Evolutionary conservation across 1,140 invertebrate genomes (phyloP), one percentile per base, ranked within the genome.

Genomic region (Saccostrea cuccullata): DNA sequence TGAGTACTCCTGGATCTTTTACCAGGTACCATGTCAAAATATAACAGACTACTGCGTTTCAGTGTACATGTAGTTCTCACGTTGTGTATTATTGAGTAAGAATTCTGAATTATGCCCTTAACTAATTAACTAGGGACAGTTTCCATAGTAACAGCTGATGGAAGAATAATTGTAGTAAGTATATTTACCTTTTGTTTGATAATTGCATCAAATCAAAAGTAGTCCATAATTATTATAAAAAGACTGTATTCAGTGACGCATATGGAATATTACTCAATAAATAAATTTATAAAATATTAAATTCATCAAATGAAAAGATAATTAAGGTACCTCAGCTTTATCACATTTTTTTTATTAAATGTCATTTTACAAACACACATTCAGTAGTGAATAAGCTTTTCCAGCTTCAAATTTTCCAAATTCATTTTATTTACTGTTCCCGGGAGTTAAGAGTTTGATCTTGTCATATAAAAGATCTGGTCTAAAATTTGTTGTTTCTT

Each of bases 111-210:
- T 47, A 67, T 15, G 15, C 20, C 64, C 67, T 86, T 47, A 30
- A 40, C 13, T n/a, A 30, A 47, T 30, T 0, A 36, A 23, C 4
- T 90, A 97, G 97, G 98, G 96, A 98, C 97, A 82, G 98, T 99
- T 88, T 98, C 97, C 73, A 98, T 99, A 90, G 98, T 99, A 87
- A 99, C 98, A 55, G 97, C 98, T 20, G 98, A 99, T 96, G 98
- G 98, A 82, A 96, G 98, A 92, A 98, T 98, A 95, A 99, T 99
- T 94, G 98, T 99, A 90, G 98, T 98, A 95, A 97, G 96, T 96
- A 85, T 47, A 47, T 8, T 8, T 47, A 47, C 1, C 47, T 47
- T 47, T 9, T 6, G 47, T 47, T 47, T 47, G n/a, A n/a, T n/a
- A n/a, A 47, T 47, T 47, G 1, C 47, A 47, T 47, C 6, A 47